Conservation (phyloP, 2,888 invertebrate genomes). For the Timandra comae region DNA sequence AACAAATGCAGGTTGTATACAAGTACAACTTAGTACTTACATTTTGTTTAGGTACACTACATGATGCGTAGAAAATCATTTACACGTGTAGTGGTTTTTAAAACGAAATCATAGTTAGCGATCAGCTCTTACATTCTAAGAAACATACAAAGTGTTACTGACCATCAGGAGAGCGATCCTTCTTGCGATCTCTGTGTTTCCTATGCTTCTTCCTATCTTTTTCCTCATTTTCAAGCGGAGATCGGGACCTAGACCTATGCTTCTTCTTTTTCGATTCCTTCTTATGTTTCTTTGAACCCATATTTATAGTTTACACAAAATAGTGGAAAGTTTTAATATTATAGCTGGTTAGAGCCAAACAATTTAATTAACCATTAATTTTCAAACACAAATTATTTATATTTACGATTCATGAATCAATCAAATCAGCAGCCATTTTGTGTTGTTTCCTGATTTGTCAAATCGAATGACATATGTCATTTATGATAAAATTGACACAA, state of each 20-base stretch:
- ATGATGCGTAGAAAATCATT: no score
- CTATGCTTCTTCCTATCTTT: conserved; percentile 70
- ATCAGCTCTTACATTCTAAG: conserved; percentile 31
- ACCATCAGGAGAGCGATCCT: conserved; percentile 77
- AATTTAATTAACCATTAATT: no score
- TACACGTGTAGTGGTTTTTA: background rate
- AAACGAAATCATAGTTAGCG: conserved; percentile 41
- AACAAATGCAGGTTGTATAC: background rate
- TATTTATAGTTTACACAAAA: no score
- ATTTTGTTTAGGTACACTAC: no score
- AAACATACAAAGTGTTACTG: conserved; percentile 39
- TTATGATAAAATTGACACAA: no score
- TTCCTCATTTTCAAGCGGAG: conserved; percentile 73
- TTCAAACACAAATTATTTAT: no score
- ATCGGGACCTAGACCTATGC: conserved; percentile 77
- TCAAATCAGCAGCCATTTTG: no score
- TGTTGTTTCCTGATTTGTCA: no score
- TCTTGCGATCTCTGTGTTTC: conserved; percentile 76
- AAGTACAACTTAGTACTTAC: background rate
- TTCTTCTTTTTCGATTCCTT: conserved; percentile 82
- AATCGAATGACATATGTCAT: no score
- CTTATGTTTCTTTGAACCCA: conserved; percentile 86
- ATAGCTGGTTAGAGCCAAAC: no score
- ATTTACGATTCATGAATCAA: no score
- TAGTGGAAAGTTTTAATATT: no score